These are phyloP conservation scores for Lasioglossum calceatum DNA, from an alignment of 2,888 invertebrate species.

Conservation along the genomic window DNA sequence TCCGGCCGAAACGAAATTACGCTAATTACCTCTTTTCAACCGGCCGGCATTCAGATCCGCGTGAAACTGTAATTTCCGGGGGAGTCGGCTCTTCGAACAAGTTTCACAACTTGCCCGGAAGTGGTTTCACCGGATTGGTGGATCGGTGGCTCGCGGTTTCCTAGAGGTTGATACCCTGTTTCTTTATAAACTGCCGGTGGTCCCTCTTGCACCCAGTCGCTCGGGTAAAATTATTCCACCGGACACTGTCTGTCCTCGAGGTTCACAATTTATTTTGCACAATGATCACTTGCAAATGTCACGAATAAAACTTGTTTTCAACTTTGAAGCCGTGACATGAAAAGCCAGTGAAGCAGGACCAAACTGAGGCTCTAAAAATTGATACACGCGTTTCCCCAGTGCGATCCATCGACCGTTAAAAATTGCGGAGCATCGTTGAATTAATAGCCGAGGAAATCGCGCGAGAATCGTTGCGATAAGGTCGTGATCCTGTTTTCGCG, in stretches of 20 bases:
- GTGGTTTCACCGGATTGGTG: slow-evolving; percentile 5
- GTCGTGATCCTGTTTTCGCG: background rate
- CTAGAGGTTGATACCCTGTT: background rate
- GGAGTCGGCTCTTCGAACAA: slow-evolving; percentile 15
- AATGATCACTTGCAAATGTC: too few relatives aligned
- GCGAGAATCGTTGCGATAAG: background rate
- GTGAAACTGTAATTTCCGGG: slow-evolving; percentile 34
- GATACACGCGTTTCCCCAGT: background rate
- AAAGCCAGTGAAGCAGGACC: background rate
- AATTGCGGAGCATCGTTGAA: background rate
- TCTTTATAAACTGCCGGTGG: background rate
- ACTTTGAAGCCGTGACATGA: background rate
- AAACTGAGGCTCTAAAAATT: background rate
- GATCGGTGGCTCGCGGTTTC: slow-evolving; percentile 25
- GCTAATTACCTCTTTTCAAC: slow-evolving; percentile 47
- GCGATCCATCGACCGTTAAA: background rate
- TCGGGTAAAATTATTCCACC: background rate
- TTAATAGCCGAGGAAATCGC: background rate
- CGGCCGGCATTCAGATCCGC: slow-evolving; percentile 31
- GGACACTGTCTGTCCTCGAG: background rate
- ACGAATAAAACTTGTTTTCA: too few relatives aligned
- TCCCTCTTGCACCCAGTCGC: background rate
- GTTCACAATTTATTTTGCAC: too few relatives aligned
- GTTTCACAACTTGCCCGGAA: slow-evolving; percentile 18
- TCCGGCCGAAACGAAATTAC: slow-evolving; percentile 34